These are phyloP conservation scores for Saturnia japonica DNA, from an alignment of 2,888 invertebrate genomes.

Conservation along the genomic window DNA sequence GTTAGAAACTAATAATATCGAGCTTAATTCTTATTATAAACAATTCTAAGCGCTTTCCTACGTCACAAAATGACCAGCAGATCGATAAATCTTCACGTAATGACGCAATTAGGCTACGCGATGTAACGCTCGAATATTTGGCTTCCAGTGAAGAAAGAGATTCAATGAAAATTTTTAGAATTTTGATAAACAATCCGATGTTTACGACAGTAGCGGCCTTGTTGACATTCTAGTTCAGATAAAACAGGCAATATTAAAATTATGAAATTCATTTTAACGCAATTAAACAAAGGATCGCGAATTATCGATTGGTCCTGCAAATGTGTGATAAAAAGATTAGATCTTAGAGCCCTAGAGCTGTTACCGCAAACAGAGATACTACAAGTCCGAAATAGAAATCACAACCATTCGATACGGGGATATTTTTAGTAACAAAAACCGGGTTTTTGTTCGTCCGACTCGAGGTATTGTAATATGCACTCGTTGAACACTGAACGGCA, in stretches of 20 bases:
- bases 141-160: conserved; percentile 36
- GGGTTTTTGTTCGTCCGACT: conserved; percentile 71
- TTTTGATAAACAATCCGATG: conserved; percentile 35
- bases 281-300: conserved; percentile 15
- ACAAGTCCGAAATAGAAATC: conserved; percentile 77
- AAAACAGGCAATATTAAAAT: conserved; percentile 21
- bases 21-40: conserved; percentile 36
- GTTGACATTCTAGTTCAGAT: conserved; percentile 1
- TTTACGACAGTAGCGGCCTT: conserved; percentile 36
- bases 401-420: conserved; percentile 79
- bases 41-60: conserved; percentile 37
- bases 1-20: conserved; percentile 33
- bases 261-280: conserved; percentile 13
- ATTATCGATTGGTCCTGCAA: conserved; percentile 34
- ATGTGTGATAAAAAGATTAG: too few species aligned
- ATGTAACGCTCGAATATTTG: conserved; percentile 40
- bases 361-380: conserved; percentile 46
- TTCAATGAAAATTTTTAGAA: conserved; percentile 37
- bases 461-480: conserved; percentile 74
- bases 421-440: conserved; percentile 79
- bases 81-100: conserved; percentile 37
- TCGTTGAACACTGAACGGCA: conserved; percentile 59
- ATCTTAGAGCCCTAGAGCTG: too few species aligned
- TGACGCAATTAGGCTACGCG: conserved; percentile 32
- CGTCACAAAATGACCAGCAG: conserved; percentile 40